Conservation (phyloP, 1,140 invertebrate species). For the Magallana angulata region DNA sequence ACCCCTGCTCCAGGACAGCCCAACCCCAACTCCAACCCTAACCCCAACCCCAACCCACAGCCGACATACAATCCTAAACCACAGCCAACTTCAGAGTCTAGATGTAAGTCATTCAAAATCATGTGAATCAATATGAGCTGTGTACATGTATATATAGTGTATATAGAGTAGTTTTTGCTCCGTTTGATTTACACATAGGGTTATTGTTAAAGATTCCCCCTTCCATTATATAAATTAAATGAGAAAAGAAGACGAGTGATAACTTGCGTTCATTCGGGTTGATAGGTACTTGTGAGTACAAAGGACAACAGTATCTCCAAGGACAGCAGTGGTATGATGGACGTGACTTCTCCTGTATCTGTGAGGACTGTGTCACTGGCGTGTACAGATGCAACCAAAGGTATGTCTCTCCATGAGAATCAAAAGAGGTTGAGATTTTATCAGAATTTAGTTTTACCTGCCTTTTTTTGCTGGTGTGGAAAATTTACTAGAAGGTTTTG, state of each 20-base stretch:
- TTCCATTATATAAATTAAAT: too few species aligned
- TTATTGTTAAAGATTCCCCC: too few species aligned
- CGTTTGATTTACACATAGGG: too few species aligned
- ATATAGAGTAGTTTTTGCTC: too few species aligned
- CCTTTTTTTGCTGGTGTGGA: too few species aligned
- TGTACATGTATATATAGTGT: too few species aligned
- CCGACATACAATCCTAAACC: background rate
- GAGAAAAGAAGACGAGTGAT: too few species aligned
- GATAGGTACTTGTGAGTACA: constrained; percentile 61
- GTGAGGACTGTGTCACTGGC: constrained; percentile 62
- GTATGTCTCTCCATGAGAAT: background rate
- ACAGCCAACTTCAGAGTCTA: background rate
- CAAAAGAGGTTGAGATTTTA: background rate
- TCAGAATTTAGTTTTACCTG: too few species aligned
- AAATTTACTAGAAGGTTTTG: too few species aligned
- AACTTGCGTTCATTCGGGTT: background rate
- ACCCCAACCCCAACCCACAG: background rate
- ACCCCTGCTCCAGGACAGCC: background rate
- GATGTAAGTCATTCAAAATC: constrained; percentile 1
- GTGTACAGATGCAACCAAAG: constrained; percentile 60
- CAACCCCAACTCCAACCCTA: constrained; percentile 4
- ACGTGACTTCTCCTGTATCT: constrained; percentile 63
- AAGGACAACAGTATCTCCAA: constrained; percentile 58
- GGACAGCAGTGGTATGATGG: constrained; percentile 63
- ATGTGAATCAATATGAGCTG: too few species aligned